Evolutionary conservation across 2,797 vertebrate genomes (phyloP).

Genomic region (Ataeniobius toweri): DNA sequence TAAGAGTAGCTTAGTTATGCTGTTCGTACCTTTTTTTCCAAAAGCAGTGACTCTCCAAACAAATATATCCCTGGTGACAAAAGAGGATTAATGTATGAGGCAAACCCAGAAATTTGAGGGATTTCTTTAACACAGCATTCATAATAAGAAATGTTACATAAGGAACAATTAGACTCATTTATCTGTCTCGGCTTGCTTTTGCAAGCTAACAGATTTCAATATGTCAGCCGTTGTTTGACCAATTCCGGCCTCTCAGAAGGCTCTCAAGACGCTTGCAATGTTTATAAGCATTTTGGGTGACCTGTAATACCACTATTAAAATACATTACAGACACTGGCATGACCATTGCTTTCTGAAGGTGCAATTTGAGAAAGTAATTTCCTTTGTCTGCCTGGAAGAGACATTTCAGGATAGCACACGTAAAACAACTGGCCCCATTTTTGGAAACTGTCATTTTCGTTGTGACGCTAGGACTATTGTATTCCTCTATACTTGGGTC

Average conservation of each 20-base stretch:
- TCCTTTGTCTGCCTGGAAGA: constrained; percentile 15
- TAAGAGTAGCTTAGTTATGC: constrained; percentile 1
- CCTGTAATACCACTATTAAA: constrained; percentile 19
- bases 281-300: neutral
- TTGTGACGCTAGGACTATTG: constrained; percentile 36
- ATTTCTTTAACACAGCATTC: constrained; percentile 32
- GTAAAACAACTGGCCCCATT: constrained; percentile 20
- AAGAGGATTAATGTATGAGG: constrained; percentile 17
- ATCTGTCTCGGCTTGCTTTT: constrained; percentile 21
- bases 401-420: constrained; percentile 1
- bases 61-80: constrained; percentile 43
- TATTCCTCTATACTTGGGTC: constrained; percentile 36
- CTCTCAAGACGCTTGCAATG: neutral
- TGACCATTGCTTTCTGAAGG: constrained; percentile 25
- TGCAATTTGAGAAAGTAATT: constrained; percentile 21
- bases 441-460: constrained; percentile 28
- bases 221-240: constrained; percentile 3
- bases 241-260: neutral
- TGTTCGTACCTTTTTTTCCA: constrained; percentile 32
- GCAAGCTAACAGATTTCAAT: neutral
- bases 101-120: constrained; percentile 32
- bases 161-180: constrained; percentile 7
- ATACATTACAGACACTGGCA: constrained; percentile 30
- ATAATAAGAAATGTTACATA: constrained; percentile 39
- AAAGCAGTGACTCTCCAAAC: constrained; percentile 22